Conservation (phyloP, 1,140 invertebrate genomes). For the Holcopasites calliopsidis region DNA sequence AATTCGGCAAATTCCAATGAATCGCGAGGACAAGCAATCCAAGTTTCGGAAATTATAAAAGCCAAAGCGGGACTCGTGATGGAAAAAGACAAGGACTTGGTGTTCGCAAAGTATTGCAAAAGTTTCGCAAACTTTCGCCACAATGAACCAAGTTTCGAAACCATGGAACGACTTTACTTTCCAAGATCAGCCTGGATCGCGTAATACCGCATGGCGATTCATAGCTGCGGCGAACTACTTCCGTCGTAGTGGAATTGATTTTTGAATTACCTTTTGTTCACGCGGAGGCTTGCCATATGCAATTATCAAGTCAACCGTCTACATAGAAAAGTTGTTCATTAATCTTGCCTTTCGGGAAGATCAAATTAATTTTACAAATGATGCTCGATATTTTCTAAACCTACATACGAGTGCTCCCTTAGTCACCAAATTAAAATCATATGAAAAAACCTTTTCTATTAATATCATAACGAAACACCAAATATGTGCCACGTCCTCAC, state of each 20-base stretch:
- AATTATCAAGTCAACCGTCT: too few relatives aligned
- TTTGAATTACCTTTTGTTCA: not conserved
- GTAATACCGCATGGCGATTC: constrained; percentile 20
- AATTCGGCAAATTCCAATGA: not conserved
- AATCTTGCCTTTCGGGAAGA: too few relatives aligned
- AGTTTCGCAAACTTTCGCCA: constrained; percentile 19
- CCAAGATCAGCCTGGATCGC: constrained; percentile 28
- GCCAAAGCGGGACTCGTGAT: not conserved
- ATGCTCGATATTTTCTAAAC: too few relatives aligned
- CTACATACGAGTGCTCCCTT: too few relatives aligned
- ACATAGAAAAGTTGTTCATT: too few relatives aligned
- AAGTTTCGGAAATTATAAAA: constrained; percentile 22
- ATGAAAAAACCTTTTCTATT: too few relatives aligned
- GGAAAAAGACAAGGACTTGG: constrained; percentile 14
- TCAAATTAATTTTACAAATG: too few relatives aligned
- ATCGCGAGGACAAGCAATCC: not conserved
- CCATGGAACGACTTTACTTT: constrained; percentile 25
- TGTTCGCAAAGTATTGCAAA: constrained; percentile 29
- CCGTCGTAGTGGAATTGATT: not conserved
- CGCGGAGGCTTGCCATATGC: too few relatives aligned
- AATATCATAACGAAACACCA: too few relatives aligned
- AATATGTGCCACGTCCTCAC: too few relatives aligned
- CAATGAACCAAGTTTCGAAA: constrained; percentile 41
- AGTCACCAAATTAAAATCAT: too few relatives aligned
- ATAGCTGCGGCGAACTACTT: not conserved